These are phyloP conservation scores for Ptycholaimellus sp. DNA, from an alignment of 2,888 invertebrate genomes.

Conservation along the genomic window DNA sequence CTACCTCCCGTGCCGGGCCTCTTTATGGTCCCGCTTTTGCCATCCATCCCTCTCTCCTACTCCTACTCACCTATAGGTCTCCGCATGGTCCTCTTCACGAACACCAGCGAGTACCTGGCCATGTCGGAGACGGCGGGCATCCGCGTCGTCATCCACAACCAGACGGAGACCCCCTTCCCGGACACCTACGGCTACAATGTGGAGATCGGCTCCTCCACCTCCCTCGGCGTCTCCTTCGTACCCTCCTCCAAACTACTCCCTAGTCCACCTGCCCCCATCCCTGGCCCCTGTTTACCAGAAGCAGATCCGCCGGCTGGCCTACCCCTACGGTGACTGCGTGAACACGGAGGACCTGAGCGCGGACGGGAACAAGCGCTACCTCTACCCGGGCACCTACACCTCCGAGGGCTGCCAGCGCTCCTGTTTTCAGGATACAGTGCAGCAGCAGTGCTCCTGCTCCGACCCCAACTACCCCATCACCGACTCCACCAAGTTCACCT, in stretches of 20 bases:
- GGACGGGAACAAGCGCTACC: conserved; percentile 2
- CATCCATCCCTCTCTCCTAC: neutral
- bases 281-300: conserved; percentile 9
- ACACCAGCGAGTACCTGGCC: conserved; percentile 21
- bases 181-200: conserved; percentile 24
- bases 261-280: no score
- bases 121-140: conserved; percentile 21
- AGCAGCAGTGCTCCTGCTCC: neutral
- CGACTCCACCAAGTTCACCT: neutral
- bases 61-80: conserved; percentile 13
- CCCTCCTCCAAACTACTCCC: neutral
- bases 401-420: conserved; percentile 9
- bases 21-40: conserved; percentile 7
- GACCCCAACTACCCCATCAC: neutral
- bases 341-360: conserved; percentile 9
- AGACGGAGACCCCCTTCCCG: conserved; percentile 21
- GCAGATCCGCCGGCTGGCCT: conserved; percentile 13
- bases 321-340: conserved; percentile 22
- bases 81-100: conserved; percentile 19
- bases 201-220: conserved; percentile 19
- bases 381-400: conserved; percentile 8
- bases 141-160: conserved; percentile 21
- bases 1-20: conserved; percentile 8
- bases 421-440: neutral
- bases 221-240: conserved; percentile 21